Evolutionary conservation across 2,113 vertebrate species (phyloP).

Genomic region (Ivindomyrus marchei): DNA sequence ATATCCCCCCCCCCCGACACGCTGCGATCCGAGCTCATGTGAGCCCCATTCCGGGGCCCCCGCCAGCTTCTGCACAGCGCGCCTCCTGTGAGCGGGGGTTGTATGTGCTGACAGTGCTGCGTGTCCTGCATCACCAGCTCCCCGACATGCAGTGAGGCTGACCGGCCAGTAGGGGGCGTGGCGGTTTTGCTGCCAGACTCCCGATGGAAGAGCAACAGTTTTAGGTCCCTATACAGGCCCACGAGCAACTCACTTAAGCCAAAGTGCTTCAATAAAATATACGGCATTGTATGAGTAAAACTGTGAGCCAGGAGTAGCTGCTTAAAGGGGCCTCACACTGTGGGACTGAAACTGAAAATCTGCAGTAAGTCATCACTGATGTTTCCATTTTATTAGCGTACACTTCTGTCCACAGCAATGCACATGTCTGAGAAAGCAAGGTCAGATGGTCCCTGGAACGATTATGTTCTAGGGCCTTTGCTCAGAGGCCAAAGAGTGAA

Average conservation of each 20-base stretch:
- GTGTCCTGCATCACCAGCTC: not conserved
- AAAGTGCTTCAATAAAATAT: not conserved
- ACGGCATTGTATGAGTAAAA: not conserved
- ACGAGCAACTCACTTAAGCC: not conserved
- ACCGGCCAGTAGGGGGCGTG: not conserved
- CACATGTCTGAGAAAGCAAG: not conserved
- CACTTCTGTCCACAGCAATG: not conserved
- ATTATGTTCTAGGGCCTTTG: too few species aligned
- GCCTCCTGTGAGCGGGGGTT: not conserved
- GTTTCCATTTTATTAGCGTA: not conserved
- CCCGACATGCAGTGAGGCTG: not conserved
- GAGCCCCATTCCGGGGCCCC: not conserved
- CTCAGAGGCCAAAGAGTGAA: not conserved
- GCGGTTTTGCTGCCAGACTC: not conserved
- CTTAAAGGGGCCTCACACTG: not conserved
- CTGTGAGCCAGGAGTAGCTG: not conserved
- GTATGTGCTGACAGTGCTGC: not conserved
- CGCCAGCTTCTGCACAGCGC: not conserved
- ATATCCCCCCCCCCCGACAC: conserved; percentile 17
- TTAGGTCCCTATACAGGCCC: not conserved
- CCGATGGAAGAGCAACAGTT: not conserved
- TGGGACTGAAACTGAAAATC: not conserved
- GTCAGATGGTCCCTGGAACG: not conserved
- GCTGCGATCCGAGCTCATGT: not conserved
- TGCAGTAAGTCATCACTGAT: not conserved